phyloP scores from a whole-genome alignment of 1,140 invertebrate species.

The Marisa cornuarietis region DNA sequence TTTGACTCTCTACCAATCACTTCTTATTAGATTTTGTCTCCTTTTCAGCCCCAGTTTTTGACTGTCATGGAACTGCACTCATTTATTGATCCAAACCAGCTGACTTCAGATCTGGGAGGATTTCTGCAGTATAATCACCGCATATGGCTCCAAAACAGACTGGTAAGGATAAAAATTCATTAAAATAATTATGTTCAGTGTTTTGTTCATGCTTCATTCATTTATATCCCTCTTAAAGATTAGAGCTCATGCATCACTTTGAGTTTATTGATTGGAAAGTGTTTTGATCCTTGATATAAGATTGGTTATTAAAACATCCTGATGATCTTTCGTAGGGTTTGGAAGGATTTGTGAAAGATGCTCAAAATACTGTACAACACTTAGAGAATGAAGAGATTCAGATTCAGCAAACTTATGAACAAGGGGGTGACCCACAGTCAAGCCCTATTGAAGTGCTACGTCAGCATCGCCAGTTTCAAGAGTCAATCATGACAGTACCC shows the following conservation, averaged over 20 bases:
- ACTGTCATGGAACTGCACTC: conserved; percentile 48
- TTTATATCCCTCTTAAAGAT: background rate
- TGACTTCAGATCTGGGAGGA: conserved; percentile 57
- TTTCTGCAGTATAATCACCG: conserved; percentile 54
- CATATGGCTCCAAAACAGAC: conserved; percentile 59
- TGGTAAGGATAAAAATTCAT: conserved; percentile 42
- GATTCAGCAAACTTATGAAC: conserved; percentile 40
- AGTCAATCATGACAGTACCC: conserved; percentile 51
- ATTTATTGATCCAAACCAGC: conserved; percentile 54
- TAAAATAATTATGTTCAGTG: background rate
- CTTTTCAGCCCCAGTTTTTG: conserved; percentile 55
- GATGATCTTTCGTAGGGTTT: conserved; percentile 41
- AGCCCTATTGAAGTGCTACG: conserved; percentile 56
- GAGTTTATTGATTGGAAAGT: background rate
- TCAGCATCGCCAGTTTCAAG: conserved; percentile 52
- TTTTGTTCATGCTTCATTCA: background rate
- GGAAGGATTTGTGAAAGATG: conserved; percentile 61
- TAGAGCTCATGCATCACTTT: conserved; percentile 2
- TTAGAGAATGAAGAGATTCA: conserved; percentile 55
- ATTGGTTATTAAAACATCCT: background rate
- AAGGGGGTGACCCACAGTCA: conserved; percentile 36
- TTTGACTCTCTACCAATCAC: background rate
- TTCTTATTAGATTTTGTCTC: conserved; percentile 26
- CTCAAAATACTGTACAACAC: conserved; percentile 46
- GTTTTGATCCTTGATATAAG: background rate